Conservation (phyloP, 2,113 vertebrate species). For the Microcebus tavaratra region DNA sequence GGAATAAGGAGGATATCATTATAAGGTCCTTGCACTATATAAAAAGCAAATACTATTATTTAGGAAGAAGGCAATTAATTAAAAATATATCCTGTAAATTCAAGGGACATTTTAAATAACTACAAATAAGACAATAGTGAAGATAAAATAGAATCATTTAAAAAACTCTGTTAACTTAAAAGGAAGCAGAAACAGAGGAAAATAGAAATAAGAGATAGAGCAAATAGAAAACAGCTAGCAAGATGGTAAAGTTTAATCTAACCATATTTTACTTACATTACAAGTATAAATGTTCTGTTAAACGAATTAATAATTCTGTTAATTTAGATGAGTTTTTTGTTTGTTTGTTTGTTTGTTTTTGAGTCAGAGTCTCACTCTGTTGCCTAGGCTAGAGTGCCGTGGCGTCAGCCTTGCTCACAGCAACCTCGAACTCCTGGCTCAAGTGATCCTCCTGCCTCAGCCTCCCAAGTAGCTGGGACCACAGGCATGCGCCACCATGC, state of each 20-base stretch:
- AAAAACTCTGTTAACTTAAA: neutral
- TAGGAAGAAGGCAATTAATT: neutral
- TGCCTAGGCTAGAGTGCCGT: too few relatives aligned
- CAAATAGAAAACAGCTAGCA: neutral
- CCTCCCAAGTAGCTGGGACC: too few relatives aligned
- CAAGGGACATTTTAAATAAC: neutral
- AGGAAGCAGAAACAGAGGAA: neutral
- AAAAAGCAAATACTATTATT: neutral
- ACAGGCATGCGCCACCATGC: too few relatives aligned
- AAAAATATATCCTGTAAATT: neutral
- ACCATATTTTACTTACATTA: neutral
- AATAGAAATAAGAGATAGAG: neutral
- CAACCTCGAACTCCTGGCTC: too few relatives aligned
- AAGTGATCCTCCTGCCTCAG: too few relatives aligned
- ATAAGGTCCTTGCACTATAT: neutral
- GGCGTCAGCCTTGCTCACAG: too few relatives aligned
- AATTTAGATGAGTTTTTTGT: neutral
- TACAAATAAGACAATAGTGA: neutral
- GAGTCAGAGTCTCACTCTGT: too few relatives aligned
- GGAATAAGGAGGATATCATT: neutral
- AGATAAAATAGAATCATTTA: neutral
- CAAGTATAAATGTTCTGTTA: neutral
- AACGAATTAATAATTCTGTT: neutral
- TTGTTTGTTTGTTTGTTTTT: too few relatives aligned
- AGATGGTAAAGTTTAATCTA: neutral